These are phyloP conservation scores for Tachina grossa DNA, from an alignment of 2,888 invertebrate species.

Conservation along the genomic window DNA sequence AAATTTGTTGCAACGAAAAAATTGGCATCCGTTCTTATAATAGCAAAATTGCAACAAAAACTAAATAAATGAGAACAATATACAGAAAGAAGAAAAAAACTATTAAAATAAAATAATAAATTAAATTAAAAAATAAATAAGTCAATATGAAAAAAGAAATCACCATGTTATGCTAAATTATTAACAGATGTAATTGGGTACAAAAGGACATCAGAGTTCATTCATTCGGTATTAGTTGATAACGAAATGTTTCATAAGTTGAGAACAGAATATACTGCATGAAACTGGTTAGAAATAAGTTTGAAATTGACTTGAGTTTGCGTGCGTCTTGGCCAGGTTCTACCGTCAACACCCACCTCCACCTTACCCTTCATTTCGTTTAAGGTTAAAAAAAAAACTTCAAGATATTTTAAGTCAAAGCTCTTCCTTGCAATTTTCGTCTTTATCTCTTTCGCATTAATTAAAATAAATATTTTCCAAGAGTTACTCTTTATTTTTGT, in stretches of 20 bases:
- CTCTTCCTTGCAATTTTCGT: conserved; percentile 10
- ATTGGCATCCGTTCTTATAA: conserved; percentile 47
- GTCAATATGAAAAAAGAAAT: conserved; percentile 33
- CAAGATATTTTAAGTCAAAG: not conserved
- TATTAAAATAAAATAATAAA: conserved; percentile 66
- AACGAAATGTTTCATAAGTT: conserved; percentile 30
- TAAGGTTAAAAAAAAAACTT: not conserved
- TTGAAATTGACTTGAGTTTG: not conserved
- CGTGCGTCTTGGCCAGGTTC: not conserved
- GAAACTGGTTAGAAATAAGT: conserved; percentile 2
- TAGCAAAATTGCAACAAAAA: conserved; percentile 24
- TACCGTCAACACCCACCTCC: no score
- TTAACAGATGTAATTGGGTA: conserved; percentile 60
- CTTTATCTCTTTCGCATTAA: conserved; percentile 74
- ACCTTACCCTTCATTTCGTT: not conserved
- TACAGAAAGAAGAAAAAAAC: conserved; percentile 7
- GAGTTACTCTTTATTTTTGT: conserved; percentile 22
- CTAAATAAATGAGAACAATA: conserved; percentile 32
- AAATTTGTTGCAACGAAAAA: conserved; percentile 58
- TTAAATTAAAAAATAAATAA: conserved; percentile 62
- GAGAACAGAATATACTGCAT: not conserved
- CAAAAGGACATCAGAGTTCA: conserved; percentile 70
- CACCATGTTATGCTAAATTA: conserved; percentile 66
- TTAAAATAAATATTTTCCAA: conserved; percentile 75
- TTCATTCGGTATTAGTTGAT: conserved; percentile 53